Conservation (phyloP, 2,888 invertebrate genomes). For the Drosophila nigricruria region DNA sequence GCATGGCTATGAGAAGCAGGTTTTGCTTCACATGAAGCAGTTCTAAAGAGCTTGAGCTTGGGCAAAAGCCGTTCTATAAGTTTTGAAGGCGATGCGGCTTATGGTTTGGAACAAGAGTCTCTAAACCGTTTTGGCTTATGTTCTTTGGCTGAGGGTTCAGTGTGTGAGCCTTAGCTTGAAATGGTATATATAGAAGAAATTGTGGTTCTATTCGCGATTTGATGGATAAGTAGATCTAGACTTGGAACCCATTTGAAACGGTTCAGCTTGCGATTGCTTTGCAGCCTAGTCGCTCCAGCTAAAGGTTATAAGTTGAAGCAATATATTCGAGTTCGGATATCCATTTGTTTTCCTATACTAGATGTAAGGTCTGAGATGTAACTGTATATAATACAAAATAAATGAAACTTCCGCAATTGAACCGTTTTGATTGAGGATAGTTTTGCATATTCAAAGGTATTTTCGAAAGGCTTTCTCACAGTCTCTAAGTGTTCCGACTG, state of each 20-base stretch:
- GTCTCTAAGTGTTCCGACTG: neutral
- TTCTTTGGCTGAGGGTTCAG: neutral
- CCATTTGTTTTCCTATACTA: neutral
- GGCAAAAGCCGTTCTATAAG: constrained; percentile 3
- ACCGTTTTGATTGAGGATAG: neutral
- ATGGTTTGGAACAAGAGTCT: neutral
- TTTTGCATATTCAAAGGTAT: neutral
- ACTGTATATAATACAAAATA: neutral
- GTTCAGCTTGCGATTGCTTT: neutral
- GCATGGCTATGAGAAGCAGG: neutral
- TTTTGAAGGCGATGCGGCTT: neutral
- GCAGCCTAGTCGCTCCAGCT: neutral
- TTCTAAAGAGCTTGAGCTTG: neutral
- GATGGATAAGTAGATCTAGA: neutral
- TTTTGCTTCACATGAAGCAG: neutral
- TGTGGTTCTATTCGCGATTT: neutral
- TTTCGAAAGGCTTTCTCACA: neutral
- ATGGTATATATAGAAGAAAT: neutral
- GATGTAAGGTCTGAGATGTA: neutral
- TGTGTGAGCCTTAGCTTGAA: neutral
- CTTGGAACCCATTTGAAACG: neutral
- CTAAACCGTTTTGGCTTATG: neutral
- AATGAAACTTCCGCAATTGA: neutral
- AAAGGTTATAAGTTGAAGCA: neutral
- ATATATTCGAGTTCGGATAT: neutral